Evolutionary conservation across 2,888 invertebrate genomes (phyloP).

Genomic region (Salpingus planirostris): DNA sequence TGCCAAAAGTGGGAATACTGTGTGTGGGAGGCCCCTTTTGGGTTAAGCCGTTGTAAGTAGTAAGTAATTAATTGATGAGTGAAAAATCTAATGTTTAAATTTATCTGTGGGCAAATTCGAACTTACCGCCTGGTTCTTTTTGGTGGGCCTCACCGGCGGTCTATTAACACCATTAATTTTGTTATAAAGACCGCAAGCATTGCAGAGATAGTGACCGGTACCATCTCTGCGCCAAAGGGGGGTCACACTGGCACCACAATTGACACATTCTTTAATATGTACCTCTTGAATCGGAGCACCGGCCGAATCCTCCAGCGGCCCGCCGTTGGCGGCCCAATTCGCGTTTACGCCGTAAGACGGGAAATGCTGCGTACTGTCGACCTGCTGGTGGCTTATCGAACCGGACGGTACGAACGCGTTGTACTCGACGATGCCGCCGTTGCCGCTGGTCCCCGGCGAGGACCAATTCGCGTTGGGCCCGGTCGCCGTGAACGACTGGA

Average conservation of each 20-base stretch:
- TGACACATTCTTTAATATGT: slow-evolving; percentile 64
- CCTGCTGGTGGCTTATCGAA: slow-evolving; percentile 15
- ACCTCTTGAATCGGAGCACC: slow-evolving; percentile 39
- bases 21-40: too few relatives aligned
- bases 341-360: slow-evolving; percentile 3
- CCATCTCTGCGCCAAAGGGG: slow-evolving; percentile 82
- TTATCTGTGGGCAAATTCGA: slow-evolving; percentile 11
- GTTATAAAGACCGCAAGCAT: slow-evolving; percentile 63
- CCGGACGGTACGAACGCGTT: slow-evolving; percentile 2
- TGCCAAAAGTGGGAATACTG: too few relatives aligned
- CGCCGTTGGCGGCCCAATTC: slow-evolving; percentile 13
- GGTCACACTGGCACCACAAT: slow-evolving; percentile 58
- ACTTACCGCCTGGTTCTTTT: slow-evolving; percentile 54
- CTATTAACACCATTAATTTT: slow-evolving; percentile 65
- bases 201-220: slow-evolving; percentile 79
- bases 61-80: background rate
- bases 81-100: slow-evolving; percentile 2
- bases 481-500: slow-evolving; percentile 21
- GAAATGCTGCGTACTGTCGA: slow-evolving; percentile 18
- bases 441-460: slow-evolving; percentile 6
- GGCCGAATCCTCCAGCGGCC: slow-evolving; percentile 15
- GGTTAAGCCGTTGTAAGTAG: too few relatives aligned
- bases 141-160: slow-evolving; percentile 61
- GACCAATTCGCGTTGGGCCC: slow-evolving; percentile 6
- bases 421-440: slow-evolving; percentile 5